Percentiles rank a stretch among this genome's conserved stretches.
Evolutionary conservation across 2,797 vertebrate genomes (phyloP).

Genomic region (Danio choprae): DNA sequence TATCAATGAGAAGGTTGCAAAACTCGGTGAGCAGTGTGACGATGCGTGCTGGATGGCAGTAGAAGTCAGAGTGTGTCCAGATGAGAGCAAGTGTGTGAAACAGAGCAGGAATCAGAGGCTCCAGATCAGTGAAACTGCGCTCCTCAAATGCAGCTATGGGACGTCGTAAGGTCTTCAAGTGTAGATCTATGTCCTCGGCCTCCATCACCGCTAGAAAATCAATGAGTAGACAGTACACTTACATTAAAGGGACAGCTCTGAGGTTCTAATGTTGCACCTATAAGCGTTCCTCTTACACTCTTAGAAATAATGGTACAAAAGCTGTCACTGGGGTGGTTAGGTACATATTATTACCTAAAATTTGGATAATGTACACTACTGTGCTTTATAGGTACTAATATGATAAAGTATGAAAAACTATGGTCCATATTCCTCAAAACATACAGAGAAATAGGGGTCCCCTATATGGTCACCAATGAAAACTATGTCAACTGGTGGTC

Average conservation of each 20-base stretch:
- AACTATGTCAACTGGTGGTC: too few relatives aligned
- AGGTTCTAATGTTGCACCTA: neutral
- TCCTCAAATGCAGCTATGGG: slow-evolving; percentile 78
- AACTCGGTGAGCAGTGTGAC: slow-evolving; percentile 86
- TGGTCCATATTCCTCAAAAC: too few relatives aligned
- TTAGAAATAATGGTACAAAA: too few relatives aligned
- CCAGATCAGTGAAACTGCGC: slow-evolving; percentile 76
- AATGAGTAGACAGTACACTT: slow-evolving; percentile 29
- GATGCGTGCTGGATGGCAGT: slow-evolving; percentile 79
- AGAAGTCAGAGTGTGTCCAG: slow-evolving; percentile 87
- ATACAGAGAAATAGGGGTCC: too few relatives aligned
- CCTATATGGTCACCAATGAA: too few relatives aligned
- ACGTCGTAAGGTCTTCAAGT: slow-evolving; percentile 77
- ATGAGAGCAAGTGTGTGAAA: slow-evolving; percentile 89
- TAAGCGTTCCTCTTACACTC: neutral
- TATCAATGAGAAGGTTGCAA: slow-evolving; percentile 89
- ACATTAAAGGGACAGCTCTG: neutral
- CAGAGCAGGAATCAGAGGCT: slow-evolving; percentile 80
- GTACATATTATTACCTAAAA: too few relatives aligned
- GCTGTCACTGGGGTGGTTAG: too few relatives aligned
- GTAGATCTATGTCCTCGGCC: slow-evolving; percentile 76
- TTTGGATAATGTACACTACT: too few relatives aligned
- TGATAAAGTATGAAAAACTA: too few relatives aligned
- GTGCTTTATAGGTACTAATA: too few relatives aligned
- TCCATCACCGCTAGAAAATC: slow-evolving; percentile 73